Conservation (phyloP, 2,888 invertebrate genomes). For the Doris montereyensis region DNA sequence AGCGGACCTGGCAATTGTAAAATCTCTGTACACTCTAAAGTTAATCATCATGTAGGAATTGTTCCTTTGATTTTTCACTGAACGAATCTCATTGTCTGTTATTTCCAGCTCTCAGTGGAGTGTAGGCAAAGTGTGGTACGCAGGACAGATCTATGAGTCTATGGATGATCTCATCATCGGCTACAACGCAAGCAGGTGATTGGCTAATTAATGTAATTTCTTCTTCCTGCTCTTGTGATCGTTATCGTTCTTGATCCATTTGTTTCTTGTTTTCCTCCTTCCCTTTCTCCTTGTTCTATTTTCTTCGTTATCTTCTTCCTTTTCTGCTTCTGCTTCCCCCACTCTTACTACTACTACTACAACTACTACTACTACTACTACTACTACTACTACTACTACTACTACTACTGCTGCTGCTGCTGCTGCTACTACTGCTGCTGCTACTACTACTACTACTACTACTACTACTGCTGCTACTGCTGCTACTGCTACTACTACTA, state of each 20-base stretch:
- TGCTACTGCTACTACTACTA: background rate
- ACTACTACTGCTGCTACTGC: background rate
- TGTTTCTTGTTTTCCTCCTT: background rate
- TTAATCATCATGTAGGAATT: too few species aligned
- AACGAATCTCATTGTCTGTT: too few species aligned
- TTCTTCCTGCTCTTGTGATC: background rate
- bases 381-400: background rate
- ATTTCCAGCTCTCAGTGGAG: slow-evolving; percentile 46
- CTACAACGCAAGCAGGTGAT: slow-evolving; percentile 40
- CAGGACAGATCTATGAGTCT: slow-evolving; percentile 46
- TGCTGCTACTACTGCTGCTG: background rate
- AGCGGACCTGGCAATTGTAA: too few species aligned
- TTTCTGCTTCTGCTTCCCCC: background rate
- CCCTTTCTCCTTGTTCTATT: background rate
- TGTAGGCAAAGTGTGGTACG: slow-evolving; percentile 52
- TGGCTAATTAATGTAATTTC: too few species aligned
- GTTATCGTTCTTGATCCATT: too few species aligned
- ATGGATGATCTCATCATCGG: slow-evolving; percentile 45
- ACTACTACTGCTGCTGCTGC: background rate
- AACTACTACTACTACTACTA: background rate
- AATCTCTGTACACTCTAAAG: too few species aligned
- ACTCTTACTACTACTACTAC: background rate
- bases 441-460: background rate
- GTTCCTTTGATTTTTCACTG: too few species aligned
- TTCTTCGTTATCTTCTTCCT: background rate